Evolutionary conservation across 2,888 invertebrate genomes (phyloP).

Genomic region (Agelastica alni): DNA sequence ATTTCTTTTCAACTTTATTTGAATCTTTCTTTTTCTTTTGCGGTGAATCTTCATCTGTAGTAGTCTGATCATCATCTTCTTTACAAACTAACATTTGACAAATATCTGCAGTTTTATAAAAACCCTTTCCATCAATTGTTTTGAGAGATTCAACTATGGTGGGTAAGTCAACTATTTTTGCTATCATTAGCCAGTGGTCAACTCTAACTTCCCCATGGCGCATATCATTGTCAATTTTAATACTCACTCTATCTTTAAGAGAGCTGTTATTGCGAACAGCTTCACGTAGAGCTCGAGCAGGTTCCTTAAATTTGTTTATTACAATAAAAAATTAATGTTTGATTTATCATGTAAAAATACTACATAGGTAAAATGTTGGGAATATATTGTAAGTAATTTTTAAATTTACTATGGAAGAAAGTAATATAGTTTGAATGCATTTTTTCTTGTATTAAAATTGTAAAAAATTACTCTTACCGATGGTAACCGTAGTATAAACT

Average conservation of each 20-base stretch:
- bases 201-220: constrained; percentile 86
- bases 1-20: constrained; percentile 81
- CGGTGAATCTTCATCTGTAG: constrained; percentile 76
- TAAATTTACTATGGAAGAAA: too few relatives aligned
- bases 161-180: constrained; percentile 90
- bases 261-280: constrained; percentile 75
- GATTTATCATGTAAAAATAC: constrained; percentile 6
- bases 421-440: too few relatives aligned
- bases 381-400: too few relatives aligned
- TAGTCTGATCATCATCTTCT: constrained; percentile 80
- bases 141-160: constrained; percentile 91
- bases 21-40: constrained; percentile 86
- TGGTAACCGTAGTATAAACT: constrained; percentile 53
- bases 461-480: constrained; percentile 40
- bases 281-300: constrained; percentile 74
- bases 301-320: constrained; percentile 58
- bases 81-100: constrained; percentile 91
- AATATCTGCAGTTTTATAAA: constrained; percentile 97
- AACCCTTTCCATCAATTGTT: constrained; percentile 94
- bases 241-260: constrained; percentile 81
- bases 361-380: not conserved
- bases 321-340: constrained; percentile 3
- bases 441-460: not conserved
- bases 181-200: constrained; percentile 84
- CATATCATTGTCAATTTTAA: constrained; percentile 82